A percentile compares a stretch with the other conserved stretches of the same genome.
Conservation (phyloP, 2,888 invertebrate species). For the Limnephilus marmoratus region DNA sequence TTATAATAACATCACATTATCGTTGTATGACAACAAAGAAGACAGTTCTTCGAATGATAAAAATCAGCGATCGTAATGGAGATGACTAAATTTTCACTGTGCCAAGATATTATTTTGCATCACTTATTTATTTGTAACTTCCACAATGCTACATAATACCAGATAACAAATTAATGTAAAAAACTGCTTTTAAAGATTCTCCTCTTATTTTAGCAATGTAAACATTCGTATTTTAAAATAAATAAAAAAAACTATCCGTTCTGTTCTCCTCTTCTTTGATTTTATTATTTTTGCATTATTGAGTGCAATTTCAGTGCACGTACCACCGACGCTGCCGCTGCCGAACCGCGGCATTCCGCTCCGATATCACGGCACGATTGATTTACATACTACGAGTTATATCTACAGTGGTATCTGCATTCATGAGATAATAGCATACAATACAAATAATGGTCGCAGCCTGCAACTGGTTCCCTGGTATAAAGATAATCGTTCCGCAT, state of each 20-base stretch:
- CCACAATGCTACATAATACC: neutral
- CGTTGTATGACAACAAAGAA: too few species aligned
- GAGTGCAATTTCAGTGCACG: neutral
- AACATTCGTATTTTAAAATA: neutral
- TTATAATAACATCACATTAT: too few species aligned
- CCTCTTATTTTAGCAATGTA: neutral
- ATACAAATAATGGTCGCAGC: constrained; percentile 51
- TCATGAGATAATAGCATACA: constrained; percentile 45
- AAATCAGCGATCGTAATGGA: too few species aligned
- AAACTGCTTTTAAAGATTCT: too few species aligned
- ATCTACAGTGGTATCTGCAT: constrained; percentile 45
- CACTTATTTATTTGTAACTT: neutral
- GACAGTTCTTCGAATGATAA: too few species aligned
- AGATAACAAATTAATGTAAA: neutral
- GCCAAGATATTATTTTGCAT: neutral
- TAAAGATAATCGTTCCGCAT: constrained; percentile 45
- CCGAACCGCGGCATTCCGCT: constrained; percentile 22
- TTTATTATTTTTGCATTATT: neutral
- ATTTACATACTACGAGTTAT: constrained; percentile 39
- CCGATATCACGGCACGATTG: constrained; percentile 38
- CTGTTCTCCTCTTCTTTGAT: neutral
- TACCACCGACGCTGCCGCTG: neutral
- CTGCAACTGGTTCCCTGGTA: constrained; percentile 41
- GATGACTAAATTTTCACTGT: too few species aligned
- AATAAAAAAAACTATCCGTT: neutral